Evolutionary conservation across 2,113 vertebrate genomes (phyloP).

Genomic region (Alces alces): DNA sequence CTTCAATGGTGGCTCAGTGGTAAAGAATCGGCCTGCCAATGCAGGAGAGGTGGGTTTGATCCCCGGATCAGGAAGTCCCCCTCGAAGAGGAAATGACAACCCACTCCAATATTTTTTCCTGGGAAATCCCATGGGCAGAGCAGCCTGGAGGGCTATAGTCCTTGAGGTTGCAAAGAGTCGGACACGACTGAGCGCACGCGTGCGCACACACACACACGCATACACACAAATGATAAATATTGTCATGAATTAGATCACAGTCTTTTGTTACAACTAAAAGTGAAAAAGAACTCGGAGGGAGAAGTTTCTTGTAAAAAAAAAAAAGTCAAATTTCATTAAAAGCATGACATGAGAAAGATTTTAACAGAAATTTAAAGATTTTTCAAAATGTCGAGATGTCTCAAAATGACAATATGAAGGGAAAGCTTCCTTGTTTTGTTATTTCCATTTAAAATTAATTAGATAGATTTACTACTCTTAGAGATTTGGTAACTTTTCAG

Average conservation of each 20-base stretch:
- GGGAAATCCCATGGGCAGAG: background rate
- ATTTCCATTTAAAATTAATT: background rate
- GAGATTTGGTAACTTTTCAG: background rate
- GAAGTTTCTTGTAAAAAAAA: background rate
- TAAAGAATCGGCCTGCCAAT: background rate
- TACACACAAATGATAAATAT: background rate
- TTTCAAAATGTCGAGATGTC: background rate
- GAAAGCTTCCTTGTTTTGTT: background rate
- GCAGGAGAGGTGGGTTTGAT: background rate
- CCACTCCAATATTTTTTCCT: background rate
- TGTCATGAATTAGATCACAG: background rate
- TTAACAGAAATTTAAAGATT: background rate
- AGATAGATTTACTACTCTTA: background rate
- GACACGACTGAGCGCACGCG: rapidly evolving
- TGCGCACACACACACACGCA: rapidly evolving
- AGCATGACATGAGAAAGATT: background rate
- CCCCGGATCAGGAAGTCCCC: background rate
- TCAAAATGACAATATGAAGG: background rate
- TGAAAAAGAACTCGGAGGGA: background rate
- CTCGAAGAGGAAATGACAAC: background rate
- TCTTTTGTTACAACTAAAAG: background rate
- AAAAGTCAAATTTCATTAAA: background rate
- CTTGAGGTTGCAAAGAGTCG: background rate
- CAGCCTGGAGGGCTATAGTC: background rate
- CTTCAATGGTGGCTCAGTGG: background rate